phyloP scores from a whole-genome alignment of 2,888 invertebrate genomes.

The Teleogryllus oceanicus region DNA sequence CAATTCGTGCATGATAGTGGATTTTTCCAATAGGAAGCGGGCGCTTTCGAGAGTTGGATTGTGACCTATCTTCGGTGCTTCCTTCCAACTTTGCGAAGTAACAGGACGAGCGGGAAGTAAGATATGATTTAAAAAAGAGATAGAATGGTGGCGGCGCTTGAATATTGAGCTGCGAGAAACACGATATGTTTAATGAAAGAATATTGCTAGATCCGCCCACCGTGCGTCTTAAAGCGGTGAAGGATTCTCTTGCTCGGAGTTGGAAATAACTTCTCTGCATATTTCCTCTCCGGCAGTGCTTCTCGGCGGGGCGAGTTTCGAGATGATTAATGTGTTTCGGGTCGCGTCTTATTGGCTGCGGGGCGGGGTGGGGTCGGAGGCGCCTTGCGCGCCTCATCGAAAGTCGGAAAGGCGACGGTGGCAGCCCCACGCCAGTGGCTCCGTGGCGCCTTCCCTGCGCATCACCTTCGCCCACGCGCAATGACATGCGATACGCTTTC shows the following conservation, averaged over 20 bases:
- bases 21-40: no score
- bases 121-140: no score
- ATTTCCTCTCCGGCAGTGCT: background rate
- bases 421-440: background rate
- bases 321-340: slow-evolving; percentile 18
- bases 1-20: no score
- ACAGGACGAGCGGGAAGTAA: no score
- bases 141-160: no score
- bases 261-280: slow-evolving; percentile 2
- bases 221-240: background rate
- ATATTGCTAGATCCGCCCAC: background rate
- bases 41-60: no score
- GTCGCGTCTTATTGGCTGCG: slow-evolving; percentile 7
- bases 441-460: no score
- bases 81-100: no score
- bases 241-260: background rate
- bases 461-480: no score
- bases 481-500: no score
- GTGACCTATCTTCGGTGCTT: no score
- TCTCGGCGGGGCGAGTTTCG: background rate
- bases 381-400: background rate
- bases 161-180: slow-evolving; percentile 5
- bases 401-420: background rate
- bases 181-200: background rate
- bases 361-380: background rate